phyloP scores from a whole-genome alignment of 2,113 vertebrate genomes.

The Cricetomys ansorgei region DNA sequence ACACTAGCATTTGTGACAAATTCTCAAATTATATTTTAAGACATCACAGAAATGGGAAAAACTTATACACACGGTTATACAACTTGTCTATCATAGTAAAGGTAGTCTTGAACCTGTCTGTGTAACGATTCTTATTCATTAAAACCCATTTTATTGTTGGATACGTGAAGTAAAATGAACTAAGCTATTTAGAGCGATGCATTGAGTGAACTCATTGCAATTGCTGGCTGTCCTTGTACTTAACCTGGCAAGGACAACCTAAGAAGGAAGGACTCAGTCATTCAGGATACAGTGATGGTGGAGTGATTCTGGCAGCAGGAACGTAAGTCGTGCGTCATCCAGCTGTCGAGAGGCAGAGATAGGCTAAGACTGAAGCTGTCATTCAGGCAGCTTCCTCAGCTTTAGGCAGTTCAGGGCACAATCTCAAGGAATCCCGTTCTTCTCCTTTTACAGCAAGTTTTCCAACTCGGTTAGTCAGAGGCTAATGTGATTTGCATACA shows the following conservation, averaged over 20 bases:
- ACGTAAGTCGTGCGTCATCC: not conserved
- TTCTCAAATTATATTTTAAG: not conserved
- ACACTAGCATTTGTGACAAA: not conserved
- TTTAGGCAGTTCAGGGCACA: not conserved
- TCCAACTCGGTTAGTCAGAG: not conserved
- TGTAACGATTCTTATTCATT: not conserved
- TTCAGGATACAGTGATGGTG: not conserved
- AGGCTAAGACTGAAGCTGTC: not conserved
- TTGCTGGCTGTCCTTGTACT: not conserved
- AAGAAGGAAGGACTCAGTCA: not conserved
- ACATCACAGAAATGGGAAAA: not conserved
- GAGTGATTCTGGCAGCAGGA: not conserved
- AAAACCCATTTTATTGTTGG: not conserved
- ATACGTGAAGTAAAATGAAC: not conserved
- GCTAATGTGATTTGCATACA: not conserved
- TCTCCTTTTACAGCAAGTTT: not conserved
- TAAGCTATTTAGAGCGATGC: not conserved
- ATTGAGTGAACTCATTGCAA: not conserved
- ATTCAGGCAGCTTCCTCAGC: not conserved
- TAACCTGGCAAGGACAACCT: not conserved
- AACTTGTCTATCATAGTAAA: not conserved
- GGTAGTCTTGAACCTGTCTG: not conserved
- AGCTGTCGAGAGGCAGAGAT: not conserved
- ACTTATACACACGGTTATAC: not conserved
- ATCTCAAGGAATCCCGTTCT: not conserved